Evolutionary conservation across 1,140 invertebrate species (phyloP).

Genomic region (Luehdorfia chinensis): DNA sequence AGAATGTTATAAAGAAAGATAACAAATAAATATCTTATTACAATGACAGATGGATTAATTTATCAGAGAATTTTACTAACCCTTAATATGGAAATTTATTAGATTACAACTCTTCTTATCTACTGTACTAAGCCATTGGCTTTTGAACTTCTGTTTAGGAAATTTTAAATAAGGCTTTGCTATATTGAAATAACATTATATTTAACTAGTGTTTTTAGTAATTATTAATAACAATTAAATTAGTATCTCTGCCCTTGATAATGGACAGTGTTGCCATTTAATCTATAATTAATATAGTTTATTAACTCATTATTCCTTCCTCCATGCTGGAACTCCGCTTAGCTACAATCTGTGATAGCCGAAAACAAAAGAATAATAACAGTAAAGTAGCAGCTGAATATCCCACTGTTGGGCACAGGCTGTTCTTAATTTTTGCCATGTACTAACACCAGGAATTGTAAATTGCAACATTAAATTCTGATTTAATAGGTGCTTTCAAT

Average conservation of each 20-base stretch:
- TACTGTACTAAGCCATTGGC: neutral
- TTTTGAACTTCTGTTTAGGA: neutral
- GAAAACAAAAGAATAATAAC: too few relatives aligned
- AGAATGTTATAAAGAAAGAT: neutral
- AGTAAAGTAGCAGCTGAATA: too few relatives aligned
- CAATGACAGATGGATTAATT: constrained; percentile 9
- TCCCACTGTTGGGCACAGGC: too few relatives aligned
- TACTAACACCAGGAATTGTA: too few relatives aligned
- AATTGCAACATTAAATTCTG: too few relatives aligned
- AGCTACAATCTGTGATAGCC: too few relatives aligned
- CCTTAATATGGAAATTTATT: neutral
- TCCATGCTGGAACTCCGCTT: too few relatives aligned
- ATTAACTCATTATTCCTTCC: too few relatives aligned
- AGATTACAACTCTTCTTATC: constrained; percentile 8
- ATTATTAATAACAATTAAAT: neutral
- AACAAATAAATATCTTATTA: constrained; percentile 12
- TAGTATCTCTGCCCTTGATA: too few relatives aligned
- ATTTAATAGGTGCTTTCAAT: too few relatives aligned
- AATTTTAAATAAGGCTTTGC: neutral
- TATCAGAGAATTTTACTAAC: constrained; percentile 12
- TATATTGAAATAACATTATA: neutral
- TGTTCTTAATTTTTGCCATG: too few relatives aligned
- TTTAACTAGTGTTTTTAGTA: neutral
- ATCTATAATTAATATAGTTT: neutral
- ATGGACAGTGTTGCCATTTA: neutral